Evolutionary conservation across 2,888 invertebrate species (phyloP), one percentile per base, ranked within the genome.

Genomic region (Mimachlamys varia): DNA sequence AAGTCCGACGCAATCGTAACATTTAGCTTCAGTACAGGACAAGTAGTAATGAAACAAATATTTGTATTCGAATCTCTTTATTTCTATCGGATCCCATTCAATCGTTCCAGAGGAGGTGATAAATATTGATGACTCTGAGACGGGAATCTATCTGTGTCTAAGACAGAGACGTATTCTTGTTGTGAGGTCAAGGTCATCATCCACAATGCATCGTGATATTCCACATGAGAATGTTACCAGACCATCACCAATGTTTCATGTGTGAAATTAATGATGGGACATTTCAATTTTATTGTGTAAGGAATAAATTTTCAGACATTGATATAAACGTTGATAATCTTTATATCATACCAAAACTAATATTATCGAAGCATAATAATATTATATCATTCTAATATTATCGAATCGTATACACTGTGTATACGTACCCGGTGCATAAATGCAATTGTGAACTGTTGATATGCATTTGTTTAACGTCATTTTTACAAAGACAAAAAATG

Each of bases 31-130:
- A 76, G 76, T 27, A 76, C 76, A 76, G 22, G 76, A 76, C 27
- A 76, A 76, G 33, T 27, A 33, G 76, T 33, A 76, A 76, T 76
- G 76, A 33, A 76, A 76, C 27, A 76, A 76, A 76, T 76, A 76
- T 76, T 76, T 76, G 33, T 76, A 76, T 76, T 76, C 76, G 33
- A 76, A 76, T 76, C 76, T 76, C 76, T 76, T 76, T 76, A 76
- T 76, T 76, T 76, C 76, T 76, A 33, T 76, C 76, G 4, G 76
- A 76, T 76, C 27, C 33, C 76, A 76, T 76, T 76, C 76, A 76
- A 76, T 76, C 33, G 27, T 76, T 12, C 33, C 33, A 76, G 3
- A 76, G 33, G 17, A 33, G 27, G 76, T 76, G 76, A 76, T 76
- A 76, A 19, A 76, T 76, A 76, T 33, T 76, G 76, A 76, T 76